Evolutionary conservation across 1,140 invertebrate genomes (phyloP), one percentile per base, ranked within the genome.

Genomic region (Hyles euphorbiae): DNA sequence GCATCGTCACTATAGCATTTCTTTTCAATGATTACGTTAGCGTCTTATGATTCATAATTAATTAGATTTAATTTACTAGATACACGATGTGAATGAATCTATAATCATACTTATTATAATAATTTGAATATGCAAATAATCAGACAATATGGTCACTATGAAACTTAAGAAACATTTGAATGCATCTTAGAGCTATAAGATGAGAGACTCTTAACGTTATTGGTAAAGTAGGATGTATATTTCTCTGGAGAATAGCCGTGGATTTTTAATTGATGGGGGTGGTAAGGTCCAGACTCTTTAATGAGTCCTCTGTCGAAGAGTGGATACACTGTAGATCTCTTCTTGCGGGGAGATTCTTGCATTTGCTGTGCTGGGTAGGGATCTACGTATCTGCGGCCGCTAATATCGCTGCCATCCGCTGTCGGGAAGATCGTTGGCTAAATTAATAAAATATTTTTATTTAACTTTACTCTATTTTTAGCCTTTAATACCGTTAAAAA

Each of bases 361-460:
- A 88, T 72, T 58, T 82, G 84, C 56, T 82, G 83, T 11, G 63
- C 79, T 2, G 85, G 85, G 50, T 86, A 88, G 0, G 84, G 84
- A 54, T 88, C 85, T 60, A 88, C 82, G 59, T 79, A 88, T 22
- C 85, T 70, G 45, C 85, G 65, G 53, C 76, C 76, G 56, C 74
- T 85, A 80, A 86, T 79, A 78, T 88, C 83, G 74, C 63, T 86
- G 76, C 83, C 83, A 79, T 88, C 85, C 82, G 78, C 85, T 88
- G 85, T 86, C 80, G 75, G 78, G 74, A 82, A 82, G 80, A 85
- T 83, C 72, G 78, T 78, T 82, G 70, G 76, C 81, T 83, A 77
- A 56, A 83, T 86, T 83, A 81, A 83, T 86, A 74, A 83, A 83
- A 83, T 67, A 72, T 46, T 58, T 11, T 43, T 54, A 49, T 60